Percentiles rank a stretch among this genome's conserved stretches.
Conservation (phyloP, 2,888 invertebrate genomes). For the Chloromyia formosa region DNA sequence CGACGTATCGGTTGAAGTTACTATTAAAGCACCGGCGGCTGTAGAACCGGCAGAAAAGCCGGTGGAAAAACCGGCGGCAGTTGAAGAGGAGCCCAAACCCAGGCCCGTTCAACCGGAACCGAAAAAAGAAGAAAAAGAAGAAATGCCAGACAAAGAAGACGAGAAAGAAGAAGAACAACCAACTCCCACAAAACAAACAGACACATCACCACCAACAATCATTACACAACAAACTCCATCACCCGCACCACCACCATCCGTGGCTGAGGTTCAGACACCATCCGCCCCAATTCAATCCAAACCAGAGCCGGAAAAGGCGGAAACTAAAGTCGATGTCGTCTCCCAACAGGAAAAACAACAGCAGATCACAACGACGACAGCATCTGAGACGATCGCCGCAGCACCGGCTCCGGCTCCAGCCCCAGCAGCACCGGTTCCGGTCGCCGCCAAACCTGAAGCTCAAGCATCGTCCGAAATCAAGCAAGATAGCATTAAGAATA, state of each 20-base stretch:
- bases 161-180: slow-evolving; percentile 34
- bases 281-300: slow-evolving; percentile 50
- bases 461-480: slow-evolving; percentile 60
- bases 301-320: neutral
- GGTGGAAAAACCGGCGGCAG: slow-evolving; percentile 39
- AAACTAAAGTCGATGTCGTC: neutral
- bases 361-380: neutral
- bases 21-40: slow-evolving; percentile 18
- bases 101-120: too few relatives aligned
- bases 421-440: neutral
- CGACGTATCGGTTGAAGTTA: slow-evolving; percentile 24
- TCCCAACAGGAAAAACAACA: slow-evolving; percentile 36
- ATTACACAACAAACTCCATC: neutral
- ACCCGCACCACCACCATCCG: neutral
- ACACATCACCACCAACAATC: slow-evolving; percentile 16
- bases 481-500: slow-evolving; percentile 68
- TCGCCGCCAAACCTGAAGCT: neutral
- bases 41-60: slow-evolving; percentile 27
- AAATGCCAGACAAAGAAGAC: slow-evolving; percentile 8
- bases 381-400: neutral
- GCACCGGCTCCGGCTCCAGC: neutral
- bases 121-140: slow-evolving; percentile 22
- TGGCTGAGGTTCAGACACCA: slow-evolving; percentile 55
- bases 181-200: slow-evolving; percentile 15
- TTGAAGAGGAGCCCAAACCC: slow-evolving; percentile 23